phyloP scores from a whole-genome alignment of 2,113 vertebrate genomes.

The Aegotheles bennettii region DNA sequence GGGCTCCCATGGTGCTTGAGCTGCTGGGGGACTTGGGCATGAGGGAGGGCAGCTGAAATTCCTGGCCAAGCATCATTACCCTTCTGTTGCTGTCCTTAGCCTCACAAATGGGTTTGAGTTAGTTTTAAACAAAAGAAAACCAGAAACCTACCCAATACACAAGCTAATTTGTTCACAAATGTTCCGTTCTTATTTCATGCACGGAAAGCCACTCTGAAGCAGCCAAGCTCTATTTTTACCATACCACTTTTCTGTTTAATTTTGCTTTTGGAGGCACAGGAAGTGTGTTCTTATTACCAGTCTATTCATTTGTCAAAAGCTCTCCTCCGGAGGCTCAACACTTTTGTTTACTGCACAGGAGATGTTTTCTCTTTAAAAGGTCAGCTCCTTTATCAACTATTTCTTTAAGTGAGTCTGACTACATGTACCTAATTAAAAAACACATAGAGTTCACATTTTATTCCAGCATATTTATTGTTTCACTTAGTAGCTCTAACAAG shows the following conservation, averaged over 20 bases:
- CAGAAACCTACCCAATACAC: neutral
- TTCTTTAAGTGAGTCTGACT: neutral
- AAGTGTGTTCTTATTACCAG: neutral
- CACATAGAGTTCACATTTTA: neutral
- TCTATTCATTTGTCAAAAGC: neutral
- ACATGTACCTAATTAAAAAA: neutral
- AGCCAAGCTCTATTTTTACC: constrained; percentile 13
- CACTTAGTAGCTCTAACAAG: neutral
- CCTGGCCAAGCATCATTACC: neutral
- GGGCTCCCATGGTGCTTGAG: neutral
- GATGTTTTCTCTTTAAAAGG: neutral
- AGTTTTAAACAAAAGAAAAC: neutral
- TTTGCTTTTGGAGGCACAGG: neutral
- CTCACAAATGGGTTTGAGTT: neutral
- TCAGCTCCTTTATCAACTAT: neutral
- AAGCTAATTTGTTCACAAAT: constrained; percentile 24
- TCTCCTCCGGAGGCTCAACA: neutral
- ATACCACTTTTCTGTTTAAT: neutral
- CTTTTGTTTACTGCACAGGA: neutral
- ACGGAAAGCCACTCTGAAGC: neutral
- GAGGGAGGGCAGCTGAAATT: neutral
- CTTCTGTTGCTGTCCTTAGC: neutral
- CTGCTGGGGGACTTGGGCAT: neutral
- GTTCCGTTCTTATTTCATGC: neutral
- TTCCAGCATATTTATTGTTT: neutral